Conservation (phyloP, 1,140 invertebrate genomes). For the Eciton burchellii region DNA sequence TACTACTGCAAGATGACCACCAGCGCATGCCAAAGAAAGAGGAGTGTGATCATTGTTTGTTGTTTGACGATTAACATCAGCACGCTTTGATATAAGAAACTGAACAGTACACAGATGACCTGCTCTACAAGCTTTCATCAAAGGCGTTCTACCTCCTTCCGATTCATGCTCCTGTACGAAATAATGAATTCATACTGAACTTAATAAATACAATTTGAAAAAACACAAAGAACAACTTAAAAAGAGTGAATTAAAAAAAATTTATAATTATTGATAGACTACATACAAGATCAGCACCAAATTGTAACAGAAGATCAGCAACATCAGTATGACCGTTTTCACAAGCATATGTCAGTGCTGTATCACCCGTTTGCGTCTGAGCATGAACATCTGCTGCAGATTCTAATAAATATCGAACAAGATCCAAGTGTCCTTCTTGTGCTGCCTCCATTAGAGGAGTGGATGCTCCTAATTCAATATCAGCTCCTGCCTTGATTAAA, state of each 20-base stretch:
- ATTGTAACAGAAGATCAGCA: constrained; percentile 94
- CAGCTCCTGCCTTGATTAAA: constrained; percentile 97
- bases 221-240: too few relatives aligned
- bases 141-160: constrained; percentile 97
- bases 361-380: constrained; percentile 97
- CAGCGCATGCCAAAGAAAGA: constrained; percentile 97
- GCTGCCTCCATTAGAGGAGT: constrained; percentile 99
- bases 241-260: background rate
- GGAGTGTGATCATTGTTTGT: constrained; percentile 99
- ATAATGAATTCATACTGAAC: constrained; percentile 3
- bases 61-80: constrained; percentile 97
- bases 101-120: constrained; percentile 99
- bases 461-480: constrained; percentile 97
- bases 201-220: background rate
- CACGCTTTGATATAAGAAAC: constrained; percentile 96
- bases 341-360: constrained; percentile 98
- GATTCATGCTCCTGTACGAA: constrained; percentile 92
- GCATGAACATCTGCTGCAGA: constrained; percentile 96
- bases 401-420: constrained; percentile 95
- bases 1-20: constrained; percentile 96
- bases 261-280: constrained; percentile 23
- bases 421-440: constrained; percentile 98
- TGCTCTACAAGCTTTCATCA: constrained; percentile 99
- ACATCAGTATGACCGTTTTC: constrained; percentile 98
- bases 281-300: constrained; percentile 94